phyloP scores from a whole-genome alignment of 2,113 vertebrate genomes.

The Maccullochella peelii region DNA sequence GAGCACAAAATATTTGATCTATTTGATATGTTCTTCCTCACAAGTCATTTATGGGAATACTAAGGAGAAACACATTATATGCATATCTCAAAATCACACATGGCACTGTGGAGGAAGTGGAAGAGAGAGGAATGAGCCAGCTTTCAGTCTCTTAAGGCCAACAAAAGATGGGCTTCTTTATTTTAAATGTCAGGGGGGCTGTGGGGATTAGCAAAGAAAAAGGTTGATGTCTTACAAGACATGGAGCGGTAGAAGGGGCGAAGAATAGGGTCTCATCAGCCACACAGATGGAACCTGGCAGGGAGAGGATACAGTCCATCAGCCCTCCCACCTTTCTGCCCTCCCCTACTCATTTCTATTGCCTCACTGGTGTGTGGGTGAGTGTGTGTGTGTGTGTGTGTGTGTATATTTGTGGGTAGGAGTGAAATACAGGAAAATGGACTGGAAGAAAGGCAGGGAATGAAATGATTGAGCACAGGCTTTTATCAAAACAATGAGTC shows the following conservation, averaged over 20 bases:
- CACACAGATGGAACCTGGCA: slow-evolving; percentile 71
- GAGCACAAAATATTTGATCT: background rate
- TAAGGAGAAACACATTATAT: background rate
- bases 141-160: slow-evolving; percentile 25
- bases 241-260: slow-evolving; percentile 14
- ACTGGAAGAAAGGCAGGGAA: slow-evolving; percentile 29
- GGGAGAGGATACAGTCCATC: slow-evolving; percentile 65
- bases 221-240: slow-evolving; percentile 51
- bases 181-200: slow-evolving; percentile 70
- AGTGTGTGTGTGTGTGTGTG: slow-evolving; percentile 13
- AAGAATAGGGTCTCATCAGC: slow-evolving; percentile 66
- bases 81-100: background rate
- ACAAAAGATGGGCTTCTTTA: slow-evolving; percentile 16
- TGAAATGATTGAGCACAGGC: slow-evolving; percentile 37
- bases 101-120: background rate
- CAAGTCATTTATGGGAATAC: background rate
- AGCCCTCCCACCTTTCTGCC: slow-evolving; percentile 62
- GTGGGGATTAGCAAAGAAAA: slow-evolving; percentile 56
- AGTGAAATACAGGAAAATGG: slow-evolving; percentile 46
- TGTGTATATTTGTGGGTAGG: background rate
- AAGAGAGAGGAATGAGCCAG: too few species aligned
- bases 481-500: slow-evolving; percentile 46
- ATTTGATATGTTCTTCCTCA: background rate
- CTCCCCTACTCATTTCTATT: slow-evolving; percentile 34
- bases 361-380: slow-evolving; percentile 24